phyloP scores from a whole-genome alignment of 2,113 vertebrate species.

The Empidonax alnorum region DNA sequence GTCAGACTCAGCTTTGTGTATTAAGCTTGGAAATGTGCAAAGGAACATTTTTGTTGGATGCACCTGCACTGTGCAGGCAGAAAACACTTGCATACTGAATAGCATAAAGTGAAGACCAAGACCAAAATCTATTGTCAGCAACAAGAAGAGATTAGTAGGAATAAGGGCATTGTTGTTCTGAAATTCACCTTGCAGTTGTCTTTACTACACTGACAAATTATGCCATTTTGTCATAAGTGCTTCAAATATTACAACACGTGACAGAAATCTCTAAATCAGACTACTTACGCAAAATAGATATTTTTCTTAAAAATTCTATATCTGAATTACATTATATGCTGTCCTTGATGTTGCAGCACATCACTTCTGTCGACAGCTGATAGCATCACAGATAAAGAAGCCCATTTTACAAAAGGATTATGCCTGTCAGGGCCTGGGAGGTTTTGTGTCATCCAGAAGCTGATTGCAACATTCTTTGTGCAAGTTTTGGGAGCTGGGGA shows the following conservation, averaged over 20 bases:
- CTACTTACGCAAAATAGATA: slow-evolving; percentile 57
- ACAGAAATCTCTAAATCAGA: slow-evolving; percentile 57
- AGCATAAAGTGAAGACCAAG: background rate
- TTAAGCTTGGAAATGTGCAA: background rate
- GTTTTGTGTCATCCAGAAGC: slow-evolving; percentile 66
- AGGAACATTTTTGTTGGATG: background rate
- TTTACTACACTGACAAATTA: slow-evolving; percentile 67
- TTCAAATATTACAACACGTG: slow-evolving; percentile 66
- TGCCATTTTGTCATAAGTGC: slow-evolving; percentile 60
- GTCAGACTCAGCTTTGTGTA: background rate
- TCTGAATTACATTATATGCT: slow-evolving; percentile 35
- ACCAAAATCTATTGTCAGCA: background rate
- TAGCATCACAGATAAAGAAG: slow-evolving; percentile 65
- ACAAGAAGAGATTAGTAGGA: background rate
- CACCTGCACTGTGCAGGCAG: background rate
- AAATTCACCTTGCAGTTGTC: slow-evolving; percentile 37
- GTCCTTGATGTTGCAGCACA: slow-evolving; percentile 59
- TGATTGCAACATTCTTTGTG: slow-evolving; percentile 47
- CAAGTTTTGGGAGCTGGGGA: slow-evolving; percentile 49
- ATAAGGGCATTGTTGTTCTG: background rate
- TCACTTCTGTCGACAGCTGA: slow-evolving; percentile 65
- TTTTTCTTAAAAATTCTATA: background rate
- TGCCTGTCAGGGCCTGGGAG: slow-evolving; percentile 63
- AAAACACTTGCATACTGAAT: background rate
- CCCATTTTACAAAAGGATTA: slow-evolving; percentile 74